Evolutionary conservation across 2,888 invertebrate species (phyloP).

Genomic region (Epinotia demarniana): DNA sequence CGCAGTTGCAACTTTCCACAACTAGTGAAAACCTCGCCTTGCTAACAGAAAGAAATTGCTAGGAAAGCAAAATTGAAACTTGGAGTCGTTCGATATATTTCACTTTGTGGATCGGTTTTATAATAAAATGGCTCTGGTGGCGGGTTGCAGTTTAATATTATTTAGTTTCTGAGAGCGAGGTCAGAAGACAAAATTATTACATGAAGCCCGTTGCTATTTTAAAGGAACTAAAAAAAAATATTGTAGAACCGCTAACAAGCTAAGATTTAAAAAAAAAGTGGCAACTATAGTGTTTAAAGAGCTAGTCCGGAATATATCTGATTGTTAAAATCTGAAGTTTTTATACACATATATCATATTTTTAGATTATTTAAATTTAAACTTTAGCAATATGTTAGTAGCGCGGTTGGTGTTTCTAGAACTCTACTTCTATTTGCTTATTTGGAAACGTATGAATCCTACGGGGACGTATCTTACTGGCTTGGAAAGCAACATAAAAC

Average conservation of each 20-base stretch:
- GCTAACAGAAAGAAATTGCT: conserved; percentile 40
- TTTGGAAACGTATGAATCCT: too few species aligned
- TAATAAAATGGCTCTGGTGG: conserved; percentile 22
- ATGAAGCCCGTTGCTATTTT: not conserved
- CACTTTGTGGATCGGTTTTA: conserved; percentile 43
- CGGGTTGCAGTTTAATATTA: conserved; percentile 33
- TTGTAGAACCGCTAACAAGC: not conserved
- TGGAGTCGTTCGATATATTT: conserved; percentile 41
- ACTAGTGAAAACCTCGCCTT: conserved; percentile 24
- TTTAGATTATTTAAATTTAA: too few species aligned
- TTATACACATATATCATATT: too few species aligned
- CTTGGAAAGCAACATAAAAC: too few species aligned
- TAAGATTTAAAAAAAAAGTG: too few species aligned
- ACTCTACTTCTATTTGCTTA: too few species aligned
- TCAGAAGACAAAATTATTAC: conserved; percentile 17
- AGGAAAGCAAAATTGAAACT: conserved; percentile 41
- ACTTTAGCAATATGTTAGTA: too few species aligned
- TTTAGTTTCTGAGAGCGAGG: conserved; percentile 27
- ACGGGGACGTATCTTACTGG: too few species aligned
- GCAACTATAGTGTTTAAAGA: too few species aligned
- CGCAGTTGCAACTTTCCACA: conserved; percentile 25
- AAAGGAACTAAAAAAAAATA: not conserved
- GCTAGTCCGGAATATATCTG: too few species aligned
- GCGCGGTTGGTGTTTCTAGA: too few species aligned
- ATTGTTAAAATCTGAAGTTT: too few species aligned